Conservation (phyloP, 1,140 invertebrate species). For the Tetragnatha versicolor region DNA sequence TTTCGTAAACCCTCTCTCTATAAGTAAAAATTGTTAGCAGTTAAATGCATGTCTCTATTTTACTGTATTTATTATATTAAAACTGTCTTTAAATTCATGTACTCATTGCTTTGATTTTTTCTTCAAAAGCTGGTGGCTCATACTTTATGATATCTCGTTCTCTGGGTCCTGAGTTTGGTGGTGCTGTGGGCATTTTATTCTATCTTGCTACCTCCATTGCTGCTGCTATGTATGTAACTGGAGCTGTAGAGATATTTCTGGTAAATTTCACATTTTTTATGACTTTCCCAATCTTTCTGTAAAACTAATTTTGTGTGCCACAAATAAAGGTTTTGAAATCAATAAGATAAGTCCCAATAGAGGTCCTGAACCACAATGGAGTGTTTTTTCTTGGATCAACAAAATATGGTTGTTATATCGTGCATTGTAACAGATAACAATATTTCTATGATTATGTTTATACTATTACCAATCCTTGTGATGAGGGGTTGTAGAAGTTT, state of each 20-base stretch:
- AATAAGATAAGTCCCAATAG: too few relatives aligned
- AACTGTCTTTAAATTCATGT: background rate
- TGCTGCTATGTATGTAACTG: constrained; percentile 98
- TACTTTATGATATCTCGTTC: constrained; percentile 99
- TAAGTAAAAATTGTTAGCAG: background rate
- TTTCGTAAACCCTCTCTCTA: background rate
- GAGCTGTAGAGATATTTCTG: constrained; percentile 98
- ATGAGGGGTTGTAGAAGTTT: too few relatives aligned
- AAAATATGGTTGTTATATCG: too few relatives aligned
- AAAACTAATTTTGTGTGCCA: too few relatives aligned
- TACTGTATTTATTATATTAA: background rate
- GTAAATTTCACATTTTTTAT: constrained; percentile 31
- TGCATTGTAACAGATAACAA: too few relatives aligned
- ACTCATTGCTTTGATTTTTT: background rate
- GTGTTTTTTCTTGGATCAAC: too few relatives aligned
- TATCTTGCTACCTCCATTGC: constrained; percentile 98
- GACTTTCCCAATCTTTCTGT: too few relatives aligned
- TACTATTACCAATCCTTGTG: too few relatives aligned
- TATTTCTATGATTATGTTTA: too few relatives aligned
- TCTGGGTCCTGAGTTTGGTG: constrained; percentile 97
- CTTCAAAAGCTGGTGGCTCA: constrained; percentile 81
- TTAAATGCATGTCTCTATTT: background rate
- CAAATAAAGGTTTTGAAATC: too few relatives aligned
- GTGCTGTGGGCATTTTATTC: constrained; percentile 97
- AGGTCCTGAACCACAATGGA: too few relatives aligned